Conservation (phyloP, 2,113 vertebrate species). For the Emydura subglobosa region DNA sequence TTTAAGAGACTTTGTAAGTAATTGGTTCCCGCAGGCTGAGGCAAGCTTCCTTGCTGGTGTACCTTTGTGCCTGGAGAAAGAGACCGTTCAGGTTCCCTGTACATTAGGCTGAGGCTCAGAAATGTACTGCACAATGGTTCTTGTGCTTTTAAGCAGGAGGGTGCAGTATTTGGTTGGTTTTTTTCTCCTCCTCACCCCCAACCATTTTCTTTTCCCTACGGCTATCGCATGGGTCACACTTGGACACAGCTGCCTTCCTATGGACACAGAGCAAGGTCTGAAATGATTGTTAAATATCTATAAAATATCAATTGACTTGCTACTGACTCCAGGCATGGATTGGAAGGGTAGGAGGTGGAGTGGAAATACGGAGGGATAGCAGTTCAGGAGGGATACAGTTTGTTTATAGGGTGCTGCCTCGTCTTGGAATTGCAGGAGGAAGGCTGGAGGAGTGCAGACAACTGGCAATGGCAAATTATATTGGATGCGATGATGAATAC, state of each 20-base stretch:
- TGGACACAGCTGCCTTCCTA: background rate
- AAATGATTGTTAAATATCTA: background rate
- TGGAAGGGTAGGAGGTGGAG: background rate
- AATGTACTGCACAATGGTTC: background rate
- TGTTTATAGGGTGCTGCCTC: background rate
- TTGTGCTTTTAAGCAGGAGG: background rate
- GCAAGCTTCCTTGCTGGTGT: background rate
- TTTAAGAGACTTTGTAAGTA: background rate
- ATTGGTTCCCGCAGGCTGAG: fast-evolving
- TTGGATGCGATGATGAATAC: background rate
- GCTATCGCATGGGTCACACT: background rate
- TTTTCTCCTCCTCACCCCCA: background rate
- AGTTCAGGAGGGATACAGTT: background rate
- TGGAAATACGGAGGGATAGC: background rate
- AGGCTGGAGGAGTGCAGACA: background rate
- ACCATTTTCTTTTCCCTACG: background rate
- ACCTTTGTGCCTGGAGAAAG: background rate
- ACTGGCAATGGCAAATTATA: background rate
- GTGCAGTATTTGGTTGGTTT: background rate
- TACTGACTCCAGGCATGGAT: background rate
- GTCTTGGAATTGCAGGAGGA: background rate
- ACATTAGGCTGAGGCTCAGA: background rate
- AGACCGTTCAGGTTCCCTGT: background rate
- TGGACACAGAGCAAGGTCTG: background rate
- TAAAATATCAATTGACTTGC: background rate